Percentiles rank a stretch among this genome's conserved stretches.
Conservation (phyloP, 2,888 invertebrate species). For the Stratiomys singularior region DNA sequence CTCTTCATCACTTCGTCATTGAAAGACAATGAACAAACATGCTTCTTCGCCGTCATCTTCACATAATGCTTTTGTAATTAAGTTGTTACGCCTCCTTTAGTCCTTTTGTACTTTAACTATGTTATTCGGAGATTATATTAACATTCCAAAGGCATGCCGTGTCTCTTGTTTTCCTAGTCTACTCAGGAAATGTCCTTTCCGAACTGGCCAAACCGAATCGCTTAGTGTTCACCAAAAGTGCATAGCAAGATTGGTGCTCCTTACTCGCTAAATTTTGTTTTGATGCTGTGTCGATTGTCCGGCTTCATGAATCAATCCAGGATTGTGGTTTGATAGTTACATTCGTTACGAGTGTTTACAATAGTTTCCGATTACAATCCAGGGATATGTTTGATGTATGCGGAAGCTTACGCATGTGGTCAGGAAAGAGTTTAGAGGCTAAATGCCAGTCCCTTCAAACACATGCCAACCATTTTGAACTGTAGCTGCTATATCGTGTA, state of each 20-base stretch:
- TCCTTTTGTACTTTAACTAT: background rate
- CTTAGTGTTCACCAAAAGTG: background rate
- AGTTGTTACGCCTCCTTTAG: background rate
- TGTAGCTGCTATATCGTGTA: too few species aligned
- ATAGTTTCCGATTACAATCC: too few species aligned
- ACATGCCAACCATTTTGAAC: too few species aligned
- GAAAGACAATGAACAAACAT: background rate
- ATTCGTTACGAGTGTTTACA: too few species aligned
- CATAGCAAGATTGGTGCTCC: background rate
- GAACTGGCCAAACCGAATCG: background rate
- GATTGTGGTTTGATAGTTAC: too few species aligned
- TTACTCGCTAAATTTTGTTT: too few species aligned
- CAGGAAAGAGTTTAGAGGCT: too few species aligned
- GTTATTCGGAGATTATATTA: background rate
- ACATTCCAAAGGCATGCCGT: background rate
- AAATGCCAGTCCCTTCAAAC: too few species aligned
- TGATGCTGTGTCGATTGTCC: too few species aligned
- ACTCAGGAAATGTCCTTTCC: background rate
- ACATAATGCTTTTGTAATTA: background rate
- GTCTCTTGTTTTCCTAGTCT: background rate
- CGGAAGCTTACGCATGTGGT: too few species aligned
- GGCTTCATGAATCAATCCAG: too few species aligned
- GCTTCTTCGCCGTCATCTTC: background rate
- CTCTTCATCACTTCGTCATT: background rate
- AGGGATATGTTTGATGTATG: too few species aligned